These are phyloP conservation scores for Crossaster papposus DNA, from an alignment of 53 echinoderm and acorn worm species.

Conservation along the genomic window DNA sequence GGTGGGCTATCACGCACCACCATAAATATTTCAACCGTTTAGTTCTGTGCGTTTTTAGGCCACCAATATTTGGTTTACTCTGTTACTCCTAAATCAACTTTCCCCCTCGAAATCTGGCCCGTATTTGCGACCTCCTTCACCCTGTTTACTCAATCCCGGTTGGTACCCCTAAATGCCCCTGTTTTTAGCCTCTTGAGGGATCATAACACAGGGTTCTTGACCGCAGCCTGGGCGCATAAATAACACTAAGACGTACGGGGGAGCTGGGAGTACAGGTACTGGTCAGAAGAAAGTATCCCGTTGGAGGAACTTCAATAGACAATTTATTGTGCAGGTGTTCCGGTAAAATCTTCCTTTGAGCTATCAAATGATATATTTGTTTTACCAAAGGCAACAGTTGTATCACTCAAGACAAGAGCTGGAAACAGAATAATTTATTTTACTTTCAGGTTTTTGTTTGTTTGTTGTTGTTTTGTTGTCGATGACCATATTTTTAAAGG, in stretches of 20 bases:
- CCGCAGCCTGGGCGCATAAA: constrained; percentile 27
- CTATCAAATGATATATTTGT: too few species aligned
- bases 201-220: constrained; percentile 33
- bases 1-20: not conserved
- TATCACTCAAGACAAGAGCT: too few species aligned
- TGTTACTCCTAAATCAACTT: constrained; percentile 39
- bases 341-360: too few species aligned
- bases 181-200: not conserved
- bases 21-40: constrained; percentile 57
- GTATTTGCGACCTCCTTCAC: constrained; percentile 26
- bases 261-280: not conserved
- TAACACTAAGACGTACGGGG: not conserved
- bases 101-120: not conserved
- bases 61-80: constrained; percentile 57
- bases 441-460: too few species aligned
- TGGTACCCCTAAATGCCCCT: constrained; percentile 20
- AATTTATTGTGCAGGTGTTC: not conserved
- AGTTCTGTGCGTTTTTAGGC: constrained; percentile 41
- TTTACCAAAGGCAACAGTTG: too few species aligned
- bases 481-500: too few species aligned
- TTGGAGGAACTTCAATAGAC: not conserved
- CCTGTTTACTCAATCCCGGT: constrained; percentile 40
- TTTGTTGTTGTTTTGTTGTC: too few species aligned
- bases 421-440: too few species aligned
- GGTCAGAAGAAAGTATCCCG: not conserved